Evolutionary conservation across 1,140 invertebrate genomes (phyloP).

Genomic region (Apis florea): DNA sequence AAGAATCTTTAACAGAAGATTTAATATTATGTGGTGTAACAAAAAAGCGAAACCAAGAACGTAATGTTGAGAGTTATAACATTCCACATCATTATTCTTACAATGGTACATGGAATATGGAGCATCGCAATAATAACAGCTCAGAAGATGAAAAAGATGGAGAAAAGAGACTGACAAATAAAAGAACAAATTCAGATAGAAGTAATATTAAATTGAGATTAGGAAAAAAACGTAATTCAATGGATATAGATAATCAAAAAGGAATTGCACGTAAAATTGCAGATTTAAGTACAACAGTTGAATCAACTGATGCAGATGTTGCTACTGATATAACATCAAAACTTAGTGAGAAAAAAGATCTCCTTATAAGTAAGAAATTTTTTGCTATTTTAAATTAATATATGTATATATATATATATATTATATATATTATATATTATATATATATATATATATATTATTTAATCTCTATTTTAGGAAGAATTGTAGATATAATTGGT

Average conservation of each 20-base stretch:
- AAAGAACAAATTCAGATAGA: slow-evolving; percentile 83
- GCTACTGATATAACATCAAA: slow-evolving; percentile 86
- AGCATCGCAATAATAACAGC: slow-evolving; percentile 73
- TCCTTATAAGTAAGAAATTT: slow-evolving; percentile 84
- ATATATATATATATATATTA: background rate
- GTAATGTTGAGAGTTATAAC: slow-evolving; percentile 84
- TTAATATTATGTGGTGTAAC: slow-evolving; percentile 83
- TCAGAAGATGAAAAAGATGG: slow-evolving; percentile 77
- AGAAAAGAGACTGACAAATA: slow-evolving; percentile 78
- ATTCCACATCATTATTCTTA: slow-evolving; percentile 73
- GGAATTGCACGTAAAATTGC: slow-evolving; percentile 80
- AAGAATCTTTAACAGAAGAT: slow-evolving; percentile 83
- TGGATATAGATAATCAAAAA: slow-evolving; percentile 78
- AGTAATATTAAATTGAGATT: slow-evolving; percentile 82
- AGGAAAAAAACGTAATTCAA: slow-evolving; percentile 79
- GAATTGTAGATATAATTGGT: slow-evolving; percentile 87
- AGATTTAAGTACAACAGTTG: slow-evolving; percentile 79
- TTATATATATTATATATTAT: slow-evolving; percentile 1
- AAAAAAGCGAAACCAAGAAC: slow-evolving; percentile 78
- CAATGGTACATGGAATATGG: slow-evolving; percentile 63
- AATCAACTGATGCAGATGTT: slow-evolving; percentile 82
- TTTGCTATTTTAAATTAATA: slow-evolving; percentile 10
- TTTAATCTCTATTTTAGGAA: slow-evolving; percentile 80
- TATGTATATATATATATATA: background rate
- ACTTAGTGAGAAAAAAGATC: slow-evolving; percentile 86